Conservation (phyloP, 2,113 vertebrate genomes). For the Albula glossodonta region DNA sequence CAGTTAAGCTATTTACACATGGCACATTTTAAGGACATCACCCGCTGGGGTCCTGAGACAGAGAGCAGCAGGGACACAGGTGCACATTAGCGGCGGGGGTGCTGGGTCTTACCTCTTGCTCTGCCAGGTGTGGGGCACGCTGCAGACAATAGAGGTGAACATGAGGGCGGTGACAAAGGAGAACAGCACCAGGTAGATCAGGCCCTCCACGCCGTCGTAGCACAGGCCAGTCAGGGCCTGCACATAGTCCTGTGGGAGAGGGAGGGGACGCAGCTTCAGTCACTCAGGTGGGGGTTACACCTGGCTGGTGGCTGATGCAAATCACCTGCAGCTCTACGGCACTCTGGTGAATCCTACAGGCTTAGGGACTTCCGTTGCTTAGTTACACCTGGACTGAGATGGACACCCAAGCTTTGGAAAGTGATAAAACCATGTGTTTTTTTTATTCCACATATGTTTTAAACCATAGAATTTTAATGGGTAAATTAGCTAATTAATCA, state of each 20-base stretch:
- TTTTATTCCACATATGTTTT: no score
- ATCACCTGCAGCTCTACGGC: not conserved
- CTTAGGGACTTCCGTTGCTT: no score
- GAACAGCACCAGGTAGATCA: conserved; percentile 96
- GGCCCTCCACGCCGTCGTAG: conserved; percentile 94
- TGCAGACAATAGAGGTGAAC: conserved; percentile 97
- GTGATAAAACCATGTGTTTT: no score
- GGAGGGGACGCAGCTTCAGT: not conserved
- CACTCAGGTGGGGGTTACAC: not conserved
- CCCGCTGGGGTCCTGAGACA: not conserved
- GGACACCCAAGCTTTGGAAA: no score
- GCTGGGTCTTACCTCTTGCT: conserved; percentile 78
- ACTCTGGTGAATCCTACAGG: no score
- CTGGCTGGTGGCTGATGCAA: no score
- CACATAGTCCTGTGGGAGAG: conserved; percentile 81
- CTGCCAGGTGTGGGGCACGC: conserved; percentile 93
- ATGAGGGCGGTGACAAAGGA: conserved; percentile 96
- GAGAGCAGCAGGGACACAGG: not conserved
- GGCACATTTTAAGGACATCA: no score
- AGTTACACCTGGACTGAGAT: no score
- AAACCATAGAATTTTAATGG: no score
- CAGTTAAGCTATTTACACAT: no score
- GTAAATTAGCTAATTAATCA: no score
- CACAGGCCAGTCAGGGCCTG: conserved; percentile 92
- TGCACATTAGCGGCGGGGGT: not conserved